Evolutionary conservation across 2,797 vertebrate genomes (phyloP), one percentile per base, ranked within the genome.

Genomic region (Fistularia commersonii): DNA sequence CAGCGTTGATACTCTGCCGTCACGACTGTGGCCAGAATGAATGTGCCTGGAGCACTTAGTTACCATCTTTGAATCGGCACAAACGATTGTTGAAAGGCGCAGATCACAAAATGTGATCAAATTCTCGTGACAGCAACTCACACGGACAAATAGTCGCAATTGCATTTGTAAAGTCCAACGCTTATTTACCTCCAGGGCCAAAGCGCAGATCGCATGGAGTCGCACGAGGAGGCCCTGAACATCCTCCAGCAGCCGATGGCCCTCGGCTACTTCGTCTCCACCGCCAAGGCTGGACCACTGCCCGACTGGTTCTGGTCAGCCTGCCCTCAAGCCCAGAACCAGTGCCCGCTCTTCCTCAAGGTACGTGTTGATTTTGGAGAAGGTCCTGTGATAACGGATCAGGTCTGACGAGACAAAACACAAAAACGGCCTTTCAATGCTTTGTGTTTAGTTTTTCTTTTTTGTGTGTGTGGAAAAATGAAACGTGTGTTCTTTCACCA

Each of bases 301-400:
- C 97, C 97, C 9, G 95, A 98, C 89, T 99, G 96, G 97, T 99
- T 99, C 90, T 99, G 97, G 97, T 96, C 97, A 3, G 95, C 97
- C 51, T 99, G 97, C 83, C 97, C 97, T 82, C 95, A 99, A 93
- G 97, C 97, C 87, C 94, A 96, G 92, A 95, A 97, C 90, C 97
- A 99, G 88, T 99, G 97, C 85, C 97, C 97, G 41, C 92, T 99
- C 80, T 99, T 99, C 86, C 95, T 99, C 85, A 99, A 99, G 96
- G 97, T 96, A 90, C 6, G 4, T 4, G 39, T 11, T 5, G 39
- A 5, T 41, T 41, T 8, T 8, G 7, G 9, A n/a, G 7, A 3
- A 32, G 6, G 3, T 15, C 31, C 11, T 11, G 7, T 40, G 23
- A 23, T 23, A 2, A 23, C 23, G 4, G 23, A 23, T 23, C 23